phyloP scores from a whole-genome alignment of 2,797 vertebrate genomes.

The Falco peregrinus region DNA sequence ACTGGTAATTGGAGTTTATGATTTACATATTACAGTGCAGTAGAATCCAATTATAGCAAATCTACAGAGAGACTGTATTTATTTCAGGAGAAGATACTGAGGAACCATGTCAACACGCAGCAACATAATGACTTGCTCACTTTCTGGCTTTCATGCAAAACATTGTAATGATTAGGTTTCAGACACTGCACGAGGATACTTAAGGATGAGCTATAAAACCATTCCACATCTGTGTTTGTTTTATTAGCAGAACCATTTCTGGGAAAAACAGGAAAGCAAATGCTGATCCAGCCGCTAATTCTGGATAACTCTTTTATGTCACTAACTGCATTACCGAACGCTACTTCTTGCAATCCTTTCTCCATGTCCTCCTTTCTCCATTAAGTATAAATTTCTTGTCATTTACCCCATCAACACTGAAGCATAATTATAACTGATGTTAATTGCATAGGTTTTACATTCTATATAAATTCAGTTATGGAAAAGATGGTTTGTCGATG shows the following conservation, averaged over 20 bases:
- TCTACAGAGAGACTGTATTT: slow-evolving; percentile 40
- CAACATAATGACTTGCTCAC: slow-evolving; percentile 50
- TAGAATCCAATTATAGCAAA: slow-evolving; percentile 51
- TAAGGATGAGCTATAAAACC: slow-evolving; percentile 48
- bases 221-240: slow-evolving; percentile 48
- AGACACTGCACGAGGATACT: slow-evolving; percentile 4
- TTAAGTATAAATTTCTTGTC: not conserved
- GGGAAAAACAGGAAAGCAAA: slow-evolving; percentile 42
- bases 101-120: slow-evolving; percentile 37
- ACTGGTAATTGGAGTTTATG: slow-evolving; percentile 50
- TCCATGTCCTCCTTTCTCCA: not conserved
- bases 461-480: not conserved
- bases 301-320: slow-evolving; percentile 20
- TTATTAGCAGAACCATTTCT: slow-evolving; percentile 46
- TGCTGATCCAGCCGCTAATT: slow-evolving; percentile 45
- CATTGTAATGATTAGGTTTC: slow-evolving; percentile 43
- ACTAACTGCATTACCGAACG: slow-evolving; percentile 12
- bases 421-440: not conserved
- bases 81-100: slow-evolving; percentile 28
- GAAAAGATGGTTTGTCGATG: not conserved
- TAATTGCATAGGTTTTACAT: not conserved
- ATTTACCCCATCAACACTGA: not conserved
- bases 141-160: slow-evolving; percentile 56
- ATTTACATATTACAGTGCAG: slow-evolving; percentile 63
- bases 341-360: slow-evolving; percentile 4